Evolutionary conservation across 2,113 vertebrate genomes (phyloP).

Genomic region (Montifringilla adamsi): DNA sequence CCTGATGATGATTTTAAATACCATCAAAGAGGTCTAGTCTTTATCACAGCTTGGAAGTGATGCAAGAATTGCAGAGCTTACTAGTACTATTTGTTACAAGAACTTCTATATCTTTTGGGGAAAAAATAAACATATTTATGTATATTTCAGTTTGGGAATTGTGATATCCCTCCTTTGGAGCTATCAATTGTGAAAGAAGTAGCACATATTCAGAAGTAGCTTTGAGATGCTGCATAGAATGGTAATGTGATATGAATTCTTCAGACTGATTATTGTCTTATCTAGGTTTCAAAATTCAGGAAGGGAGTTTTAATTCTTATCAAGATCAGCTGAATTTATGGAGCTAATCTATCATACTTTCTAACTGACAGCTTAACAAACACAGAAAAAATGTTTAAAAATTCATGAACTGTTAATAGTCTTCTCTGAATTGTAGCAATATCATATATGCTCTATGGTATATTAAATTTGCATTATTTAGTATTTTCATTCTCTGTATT

Average conservation of each 20-base stretch:
- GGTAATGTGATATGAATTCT: not conserved
- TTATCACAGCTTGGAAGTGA: not conserved
- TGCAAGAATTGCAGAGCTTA: not conserved
- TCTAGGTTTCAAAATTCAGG: not conserved
- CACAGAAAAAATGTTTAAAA: constrained; percentile 30
- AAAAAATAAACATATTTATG: not conserved
- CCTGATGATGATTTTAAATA: not conserved
- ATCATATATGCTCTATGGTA: not conserved
- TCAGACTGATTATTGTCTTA: not conserved
- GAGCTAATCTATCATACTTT: not conserved
- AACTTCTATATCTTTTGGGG: not conserved
- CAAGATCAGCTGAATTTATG: not conserved
- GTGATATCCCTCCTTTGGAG: not conserved
- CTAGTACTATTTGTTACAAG: not conserved
- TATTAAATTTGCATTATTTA: constrained; percentile 66
- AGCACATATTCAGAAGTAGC: not conserved
- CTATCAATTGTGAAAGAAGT: not conserved
- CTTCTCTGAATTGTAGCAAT: not conserved
- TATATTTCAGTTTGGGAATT: not conserved
- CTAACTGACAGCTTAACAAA: not conserved
- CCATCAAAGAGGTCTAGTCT: not conserved
- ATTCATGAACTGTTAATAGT: constrained; percentile 30
- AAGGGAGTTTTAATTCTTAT: not conserved
- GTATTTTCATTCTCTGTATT: constrained; percentile 14
- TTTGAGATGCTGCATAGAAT: not conserved